Percentiles rank a stretch among this genome's conserved stretches.
phyloP scores from a whole-genome alignment of 2,113 vertebrate species.

The Silurus meridionalis region DNA sequence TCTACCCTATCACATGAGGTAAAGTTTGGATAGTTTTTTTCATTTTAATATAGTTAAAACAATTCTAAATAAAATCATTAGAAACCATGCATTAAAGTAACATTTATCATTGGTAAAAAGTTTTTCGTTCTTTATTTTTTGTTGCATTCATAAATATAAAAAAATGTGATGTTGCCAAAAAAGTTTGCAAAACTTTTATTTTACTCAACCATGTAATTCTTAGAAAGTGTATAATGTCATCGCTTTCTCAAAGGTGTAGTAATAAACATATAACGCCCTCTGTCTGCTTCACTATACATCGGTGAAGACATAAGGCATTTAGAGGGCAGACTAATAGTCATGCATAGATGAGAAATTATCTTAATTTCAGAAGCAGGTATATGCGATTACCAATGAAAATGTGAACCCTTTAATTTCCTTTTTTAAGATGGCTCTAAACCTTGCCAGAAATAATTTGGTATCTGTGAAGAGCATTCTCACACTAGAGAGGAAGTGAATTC shows the following conservation, averaged over 20 bases:
- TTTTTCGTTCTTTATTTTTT: too few relatives aligned
- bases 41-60: background rate
- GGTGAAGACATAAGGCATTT: background rate
- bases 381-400: background rate
- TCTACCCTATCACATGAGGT: too few relatives aligned
- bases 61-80: background rate
- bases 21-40: background rate
- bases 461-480: background rate
- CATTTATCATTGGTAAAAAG: too few relatives aligned
- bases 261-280: background rate
- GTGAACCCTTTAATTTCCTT: too few relatives aligned
- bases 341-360: background rate
- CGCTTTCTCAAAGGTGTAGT: background rate
- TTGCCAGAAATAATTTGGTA: background rate
- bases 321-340: background rate
- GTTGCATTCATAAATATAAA: too few relatives aligned
- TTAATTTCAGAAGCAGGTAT: background rate
- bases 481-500: background rate
- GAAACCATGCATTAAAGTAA: too few relatives aligned
- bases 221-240: background rate
- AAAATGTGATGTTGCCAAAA: too few relatives aligned
- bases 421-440: background rate
- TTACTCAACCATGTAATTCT: background rate
- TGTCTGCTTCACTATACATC: background rate
- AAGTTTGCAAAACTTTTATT: too few relatives aligned